phyloP scores from a whole-genome alignment of 2,888 invertebrate species.

The Andrena trimmerana region DNA sequence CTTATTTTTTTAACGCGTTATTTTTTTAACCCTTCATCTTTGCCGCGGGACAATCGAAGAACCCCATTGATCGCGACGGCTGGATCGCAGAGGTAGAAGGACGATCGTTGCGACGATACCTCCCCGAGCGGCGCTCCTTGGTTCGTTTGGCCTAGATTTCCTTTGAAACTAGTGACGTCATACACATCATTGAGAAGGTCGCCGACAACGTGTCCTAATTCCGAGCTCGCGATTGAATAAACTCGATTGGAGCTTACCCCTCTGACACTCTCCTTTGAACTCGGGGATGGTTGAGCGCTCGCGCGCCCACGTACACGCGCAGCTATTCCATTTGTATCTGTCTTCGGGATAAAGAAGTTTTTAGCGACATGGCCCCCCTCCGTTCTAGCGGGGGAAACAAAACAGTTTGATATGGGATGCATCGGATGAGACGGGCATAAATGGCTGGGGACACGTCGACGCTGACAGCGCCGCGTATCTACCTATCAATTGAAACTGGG shows the following conservation, averaged over 20 bases:
- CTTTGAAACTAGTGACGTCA: constrained; percentile 80
- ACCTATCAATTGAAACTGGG: constrained; percentile 68
- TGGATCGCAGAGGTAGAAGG: constrained; percentile 2
- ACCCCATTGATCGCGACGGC: no score
- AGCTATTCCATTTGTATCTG: not conserved
- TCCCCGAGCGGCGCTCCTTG: constrained; percentile 31
- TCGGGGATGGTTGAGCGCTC: not conserved
- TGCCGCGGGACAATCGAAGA: no score
- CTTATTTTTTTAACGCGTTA: no score
- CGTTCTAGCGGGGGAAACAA: no score
- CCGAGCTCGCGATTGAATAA: constrained; percentile 73
- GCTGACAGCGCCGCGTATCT: constrained; percentile 18
- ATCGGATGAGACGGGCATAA: no score
- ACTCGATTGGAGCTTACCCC: constrained; percentile 57
- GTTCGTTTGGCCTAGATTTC: constrained; percentile 79
- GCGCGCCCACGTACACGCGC: not conserved
- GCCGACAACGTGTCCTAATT: constrained; percentile 81
- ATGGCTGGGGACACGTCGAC: no score
- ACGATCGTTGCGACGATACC: constrained; percentile 20
- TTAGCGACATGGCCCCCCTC: no score
- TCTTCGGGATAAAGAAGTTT: not conserved
- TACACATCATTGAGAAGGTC: constrained; percentile 82
- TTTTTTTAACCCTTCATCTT: no score
- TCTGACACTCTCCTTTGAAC: not conserved
- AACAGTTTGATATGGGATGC: no score